Percentiles rank a stretch among this genome's conserved stretches.
Conservation (phyloP, 2,888 invertebrate species). For the Periphyllus acericola region DNA sequence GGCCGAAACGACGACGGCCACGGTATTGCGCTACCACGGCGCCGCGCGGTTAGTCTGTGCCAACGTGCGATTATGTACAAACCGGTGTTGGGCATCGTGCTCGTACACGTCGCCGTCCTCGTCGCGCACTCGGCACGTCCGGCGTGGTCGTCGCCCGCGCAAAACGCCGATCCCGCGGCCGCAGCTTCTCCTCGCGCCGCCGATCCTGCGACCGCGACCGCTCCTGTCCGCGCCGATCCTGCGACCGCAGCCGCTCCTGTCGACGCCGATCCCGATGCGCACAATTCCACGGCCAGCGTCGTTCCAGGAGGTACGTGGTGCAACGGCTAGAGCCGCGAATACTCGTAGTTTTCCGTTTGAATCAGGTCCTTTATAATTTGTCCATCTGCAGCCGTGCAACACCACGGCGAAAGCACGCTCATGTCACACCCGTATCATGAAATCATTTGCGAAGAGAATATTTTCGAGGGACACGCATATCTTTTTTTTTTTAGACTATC, state of each 20-base stretch:
- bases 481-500: too few species aligned
- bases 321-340: too few species aligned
- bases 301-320: too few species aligned
- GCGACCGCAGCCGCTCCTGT: not conserved
- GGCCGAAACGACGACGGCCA: not conserved
- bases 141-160: not conserved
- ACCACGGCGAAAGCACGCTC: too few species aligned
- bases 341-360: too few species aligned
- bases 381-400: too few species aligned
- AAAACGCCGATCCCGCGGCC: not conserved
- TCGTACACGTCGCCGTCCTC: slow-evolving; percentile 46
- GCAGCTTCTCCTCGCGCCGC: not conserved
- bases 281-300: not conserved
- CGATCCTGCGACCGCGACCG: not conserved
- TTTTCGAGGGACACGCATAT: too few species aligned
- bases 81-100: slow-evolving; percentile 56
- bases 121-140: slow-evolving; percentile 45
- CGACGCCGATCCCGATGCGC: not conserved
- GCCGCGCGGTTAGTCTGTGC: slow-evolving; percentile 47
- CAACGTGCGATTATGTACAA: slow-evolving; percentile 60
- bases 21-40: not conserved
- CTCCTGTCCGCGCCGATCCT: not conserved
- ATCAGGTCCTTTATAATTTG: too few species aligned
- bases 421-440: too few species aligned
- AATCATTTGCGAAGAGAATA: too few species aligned